Base-by-base conservation (phyloP, 2,797 vertebrate genomes). In the Pipistrellus pipistrellus region DNA sequence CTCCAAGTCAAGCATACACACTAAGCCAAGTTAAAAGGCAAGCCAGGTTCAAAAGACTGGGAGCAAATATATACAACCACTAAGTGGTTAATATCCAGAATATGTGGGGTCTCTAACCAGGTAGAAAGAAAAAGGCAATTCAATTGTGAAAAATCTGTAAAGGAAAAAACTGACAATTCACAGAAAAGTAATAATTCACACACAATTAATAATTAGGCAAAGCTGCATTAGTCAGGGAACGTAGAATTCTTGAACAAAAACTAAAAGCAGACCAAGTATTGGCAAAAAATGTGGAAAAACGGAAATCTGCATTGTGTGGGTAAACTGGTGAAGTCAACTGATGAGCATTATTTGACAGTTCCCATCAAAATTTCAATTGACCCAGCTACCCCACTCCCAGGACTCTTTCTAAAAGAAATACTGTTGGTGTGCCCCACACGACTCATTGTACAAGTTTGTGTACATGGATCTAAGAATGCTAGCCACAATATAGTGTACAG, bases 171-270 rank as follows among this genome's bases (percentile, higher is more conserved):
- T 46, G 59, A 68, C 64, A 93, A 90, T 30, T 92, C 21, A 71
- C 35, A 72, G 75, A 85, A 96, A 87, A 82, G 85, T 80, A 80
- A 80, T 46, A 90, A 90, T n/a, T 88, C 75, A 71, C 27, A 53
- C 38, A 46, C 30, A 90, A 41, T 32, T 38, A 83, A 64, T 32
- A 69, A 83, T 23, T 25, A 69, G 18, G 30, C 25, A 85, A 77
- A 66, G 27, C 48, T 55, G 14, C 32, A 53, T 83, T 38, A 53
- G 48, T 44, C 8, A n/a, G 7, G 18, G 9, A 44, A 93, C 89
- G 92, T 20, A 78, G 4, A 93, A 85, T 90, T 85, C 9, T 85
- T 64, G 75, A 66, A 11, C 57, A 82, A 73, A 87, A 90, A 38
- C 17, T 85, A 69, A 41, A 87, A 89, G 48, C 38, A 32, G 73